These are phyloP conservation scores for Odontomyia ornata DNA, from an alignment of 2,888 invertebrate genomes.

Conservation along the genomic window DNA sequence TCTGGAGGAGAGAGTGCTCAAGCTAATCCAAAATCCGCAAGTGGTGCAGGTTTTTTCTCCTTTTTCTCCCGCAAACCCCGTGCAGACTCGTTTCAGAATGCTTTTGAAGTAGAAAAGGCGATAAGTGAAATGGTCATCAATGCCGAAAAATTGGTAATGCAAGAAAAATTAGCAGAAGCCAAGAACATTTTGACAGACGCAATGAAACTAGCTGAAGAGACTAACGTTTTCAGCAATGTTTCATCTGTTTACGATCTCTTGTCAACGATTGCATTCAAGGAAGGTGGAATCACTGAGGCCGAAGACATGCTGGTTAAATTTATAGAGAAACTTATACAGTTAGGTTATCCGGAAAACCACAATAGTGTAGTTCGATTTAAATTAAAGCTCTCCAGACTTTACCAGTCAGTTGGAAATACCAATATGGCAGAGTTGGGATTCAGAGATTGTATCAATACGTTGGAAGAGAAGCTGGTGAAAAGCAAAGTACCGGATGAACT, in stretches of 20 bases:
- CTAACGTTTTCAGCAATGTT: slow-evolving; percentile 56
- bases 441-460: slow-evolving; percentile 61
- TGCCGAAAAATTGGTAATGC: slow-evolving; percentile 48
- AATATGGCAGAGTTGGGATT: slow-evolving; percentile 64
- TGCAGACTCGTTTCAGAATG: slow-evolving; percentile 45
- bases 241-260: slow-evolving; percentile 62
- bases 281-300: slow-evolving; percentile 62
- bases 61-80: neutral
- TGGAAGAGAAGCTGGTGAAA: slow-evolving; percentile 59
- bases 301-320: slow-evolving; percentile 61
- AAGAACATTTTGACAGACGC: slow-evolving; percentile 62
- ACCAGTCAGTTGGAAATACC: slow-evolving; percentile 59
- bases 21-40: neutral
- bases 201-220: slow-evolving; percentile 62
- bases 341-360: slow-evolving; percentile 60
- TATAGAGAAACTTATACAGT: slow-evolving; percentile 62
- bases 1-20: neutral
- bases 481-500: slow-evolving; percentile 60
- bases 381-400: slow-evolving; percentile 63
- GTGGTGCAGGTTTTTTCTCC: neutral
- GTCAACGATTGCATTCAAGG: slow-evolving; percentile 62
- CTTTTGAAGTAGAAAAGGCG: slow-evolving; percentile 49
- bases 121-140: slow-evolving; percentile 48
- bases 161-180: slow-evolving; percentile 59
- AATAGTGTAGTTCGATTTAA: slow-evolving; percentile 63